Percentiles rank a stretch among this genome's conserved stretches.
Evolutionary conservation across 1,140 invertebrate genomes (phyloP).

Genomic region (Euwallacea fornicatus): DNA sequence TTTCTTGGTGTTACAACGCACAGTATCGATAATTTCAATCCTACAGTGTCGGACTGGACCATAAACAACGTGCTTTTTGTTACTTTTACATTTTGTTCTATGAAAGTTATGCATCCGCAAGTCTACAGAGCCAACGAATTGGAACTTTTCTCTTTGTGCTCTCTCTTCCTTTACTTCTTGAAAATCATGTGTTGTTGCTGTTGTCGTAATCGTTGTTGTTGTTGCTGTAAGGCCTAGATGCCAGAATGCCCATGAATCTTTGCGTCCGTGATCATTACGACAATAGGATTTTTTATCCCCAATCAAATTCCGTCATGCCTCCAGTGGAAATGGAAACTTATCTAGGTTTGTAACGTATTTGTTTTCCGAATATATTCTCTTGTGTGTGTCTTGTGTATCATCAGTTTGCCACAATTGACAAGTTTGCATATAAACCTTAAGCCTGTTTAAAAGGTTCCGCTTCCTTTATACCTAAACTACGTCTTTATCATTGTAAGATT

Average conservation of each 20-base stretch:
- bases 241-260: conserved; percentile 29
- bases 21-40: background rate
- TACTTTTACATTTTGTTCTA: conserved; percentile 1
- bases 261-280: conserved; percentile 28
- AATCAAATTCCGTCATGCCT: conserved; percentile 14
- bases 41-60: too few species aligned
- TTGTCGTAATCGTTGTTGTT: conserved; percentile 22
- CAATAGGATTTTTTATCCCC: conserved; percentile 9
- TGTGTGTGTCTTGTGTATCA: too few species aligned
- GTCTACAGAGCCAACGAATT: conserved; percentile 28
- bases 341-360: conserved; percentile 16
- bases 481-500: too few species aligned
- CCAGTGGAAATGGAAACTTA: conserved; percentile 2
- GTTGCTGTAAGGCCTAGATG: conserved; percentile 16
- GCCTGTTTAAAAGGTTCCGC: too few species aligned
- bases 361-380: too few species aligned
- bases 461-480: too few species aligned
- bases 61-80: background rate
- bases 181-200: conserved; percentile 38
- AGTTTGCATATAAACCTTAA: too few species aligned
- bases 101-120: conserved; percentile 30
- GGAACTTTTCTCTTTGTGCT: conserved; percentile 25
- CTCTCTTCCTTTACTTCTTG: conserved; percentile 32
- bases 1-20: too few species aligned
- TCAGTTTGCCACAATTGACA: too few species aligned